Evolutionary conservation across 1,140 invertebrate genomes (phyloP).

Genomic region (Drosophila punjabiensis): DNA sequence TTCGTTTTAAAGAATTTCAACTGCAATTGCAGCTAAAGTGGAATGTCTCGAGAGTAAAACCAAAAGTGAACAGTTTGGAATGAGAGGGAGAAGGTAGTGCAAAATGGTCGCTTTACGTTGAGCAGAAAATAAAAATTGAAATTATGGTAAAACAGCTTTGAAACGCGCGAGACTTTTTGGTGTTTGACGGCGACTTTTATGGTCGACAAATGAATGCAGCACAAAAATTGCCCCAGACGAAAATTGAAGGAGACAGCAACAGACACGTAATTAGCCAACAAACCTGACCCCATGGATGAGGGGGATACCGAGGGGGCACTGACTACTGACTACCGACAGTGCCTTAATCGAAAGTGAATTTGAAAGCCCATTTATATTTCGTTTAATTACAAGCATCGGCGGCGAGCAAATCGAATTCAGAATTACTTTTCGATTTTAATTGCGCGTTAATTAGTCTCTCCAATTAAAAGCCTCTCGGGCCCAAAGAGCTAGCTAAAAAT

Average conservation of each 20-base stretch:
- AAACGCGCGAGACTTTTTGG: slow-evolving; percentile 57
- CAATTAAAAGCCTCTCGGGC: slow-evolving; percentile 59
- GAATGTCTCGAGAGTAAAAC: slow-evolving; percentile 30
- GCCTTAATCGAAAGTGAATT: slow-evolving; percentile 67
- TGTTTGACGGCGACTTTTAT: slow-evolving; percentile 78
- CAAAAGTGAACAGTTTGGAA: slow-evolving; percentile 2
- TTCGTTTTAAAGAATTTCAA: slow-evolving; percentile 25
- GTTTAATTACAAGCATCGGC: slow-evolving; percentile 59
- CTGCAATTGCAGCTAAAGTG: slow-evolving; percentile 8
- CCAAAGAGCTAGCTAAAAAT: slow-evolving; percentile 43
- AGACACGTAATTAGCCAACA: slow-evolving; percentile 80
- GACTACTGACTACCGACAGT: background rate
- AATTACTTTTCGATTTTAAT: slow-evolving; percentile 73
- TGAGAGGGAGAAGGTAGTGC: slow-evolving; percentile 30
- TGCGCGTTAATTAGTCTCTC: slow-evolving; percentile 71
- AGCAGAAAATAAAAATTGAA: slow-evolving; percentile 60
- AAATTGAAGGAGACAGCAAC: slow-evolving; percentile 79
- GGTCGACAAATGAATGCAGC: slow-evolving; percentile 81
- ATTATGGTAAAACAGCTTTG: slow-evolving; percentile 79
- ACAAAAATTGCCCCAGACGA: slow-evolving; percentile 68
- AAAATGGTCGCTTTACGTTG: slow-evolving; percentile 25
- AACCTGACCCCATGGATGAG: slow-evolving; percentile 1
- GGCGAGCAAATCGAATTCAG: slow-evolving; percentile 50
- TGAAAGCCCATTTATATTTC: slow-evolving; percentile 60
- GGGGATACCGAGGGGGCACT: background rate